phyloP scores from a whole-genome alignment of 2,113 vertebrate genomes.

The Prionailurus viverrinus region DNA sequence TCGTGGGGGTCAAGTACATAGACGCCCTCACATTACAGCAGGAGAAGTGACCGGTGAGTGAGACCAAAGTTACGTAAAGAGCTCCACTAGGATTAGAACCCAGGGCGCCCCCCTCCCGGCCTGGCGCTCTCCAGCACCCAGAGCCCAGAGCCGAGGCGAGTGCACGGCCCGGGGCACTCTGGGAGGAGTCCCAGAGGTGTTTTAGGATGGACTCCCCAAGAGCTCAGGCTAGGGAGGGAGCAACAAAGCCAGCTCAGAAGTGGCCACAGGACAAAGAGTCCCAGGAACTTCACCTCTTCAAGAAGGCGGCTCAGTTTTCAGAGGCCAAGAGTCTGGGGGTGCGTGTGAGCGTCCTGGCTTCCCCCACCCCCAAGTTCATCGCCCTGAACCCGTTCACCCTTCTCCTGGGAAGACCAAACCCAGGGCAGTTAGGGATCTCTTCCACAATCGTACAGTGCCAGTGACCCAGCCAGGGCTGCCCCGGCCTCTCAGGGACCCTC shows the following conservation, averaged over 20 bases:
- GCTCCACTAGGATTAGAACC: background rate
- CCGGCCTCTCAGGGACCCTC: background rate
- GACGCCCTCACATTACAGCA: background rate
- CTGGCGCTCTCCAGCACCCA: background rate
- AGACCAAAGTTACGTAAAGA: background rate
- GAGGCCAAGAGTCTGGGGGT: background rate
- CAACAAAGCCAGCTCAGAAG: background rate
- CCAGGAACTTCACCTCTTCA: background rate
- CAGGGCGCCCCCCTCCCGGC: background rate
- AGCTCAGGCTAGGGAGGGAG: background rate
- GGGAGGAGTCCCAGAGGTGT: background rate
- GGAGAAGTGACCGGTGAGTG: background rate
- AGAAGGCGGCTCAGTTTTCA: background rate
- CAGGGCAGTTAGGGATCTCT: background rate
- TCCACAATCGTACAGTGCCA: background rate
- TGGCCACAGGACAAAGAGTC: background rate
- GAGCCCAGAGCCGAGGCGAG: background rate
- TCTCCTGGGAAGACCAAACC: background rate
- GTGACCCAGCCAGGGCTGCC: background rate
- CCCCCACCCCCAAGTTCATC: background rate
- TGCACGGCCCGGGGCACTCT: accelerated
- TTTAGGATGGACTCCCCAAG: background rate
- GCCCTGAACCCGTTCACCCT: background rate
- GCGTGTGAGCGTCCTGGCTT: background rate
- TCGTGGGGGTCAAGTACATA: background rate